Conservation (phyloP, 2,113 vertebrate genomes). For the Mesembrinibis cayennensis region DNA sequence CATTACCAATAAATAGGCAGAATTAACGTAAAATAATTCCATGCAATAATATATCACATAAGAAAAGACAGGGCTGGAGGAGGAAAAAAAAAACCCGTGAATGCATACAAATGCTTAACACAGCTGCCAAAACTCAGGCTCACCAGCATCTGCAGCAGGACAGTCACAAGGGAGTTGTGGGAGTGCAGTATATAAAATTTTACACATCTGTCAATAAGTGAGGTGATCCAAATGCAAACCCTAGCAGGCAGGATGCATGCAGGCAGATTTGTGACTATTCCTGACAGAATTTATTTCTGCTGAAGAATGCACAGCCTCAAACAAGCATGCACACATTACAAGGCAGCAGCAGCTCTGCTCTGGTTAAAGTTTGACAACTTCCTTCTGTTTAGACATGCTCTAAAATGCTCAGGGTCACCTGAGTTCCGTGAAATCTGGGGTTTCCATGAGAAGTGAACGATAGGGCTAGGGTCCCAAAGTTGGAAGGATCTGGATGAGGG, state of each 20-base stretch:
- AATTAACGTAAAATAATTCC: slow-evolving; percentile 41
- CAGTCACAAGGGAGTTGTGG: slow-evolving; percentile 53
- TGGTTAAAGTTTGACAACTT: background rate
- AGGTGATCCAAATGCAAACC: slow-evolving; percentile 64
- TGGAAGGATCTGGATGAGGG: background rate
- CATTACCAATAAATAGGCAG: slow-evolving; percentile 16
- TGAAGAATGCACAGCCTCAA: slow-evolving; percentile 2
- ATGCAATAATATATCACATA: slow-evolving; percentile 27
- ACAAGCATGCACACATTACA: slow-evolving; percentile 6
- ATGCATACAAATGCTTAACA: slow-evolving; percentile 15
- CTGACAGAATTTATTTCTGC: slow-evolving; percentile 45
- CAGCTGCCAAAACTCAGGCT: slow-evolving; percentile 61
- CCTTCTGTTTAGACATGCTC: background rate
- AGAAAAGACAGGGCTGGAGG: slow-evolving; percentile 29
- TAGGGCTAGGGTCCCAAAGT: background rate
- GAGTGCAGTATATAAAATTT: slow-evolving; percentile 63
- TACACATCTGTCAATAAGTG: slow-evolving; percentile 64
- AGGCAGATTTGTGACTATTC: slow-evolving; percentile 52
- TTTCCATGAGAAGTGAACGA: background rate
- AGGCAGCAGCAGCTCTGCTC: background rate
- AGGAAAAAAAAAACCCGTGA: background rate
- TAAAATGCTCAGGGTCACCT: background rate
- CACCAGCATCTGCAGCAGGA: slow-evolving; percentile 59
- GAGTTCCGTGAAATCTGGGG: background rate
- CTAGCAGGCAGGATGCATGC: slow-evolving; percentile 31